Percentiles rank a stretch among this genome's conserved stretches.
Conservation (phyloP, 2,797 vertebrate genomes). For the Lepilemur ruficaudatus region DNA sequence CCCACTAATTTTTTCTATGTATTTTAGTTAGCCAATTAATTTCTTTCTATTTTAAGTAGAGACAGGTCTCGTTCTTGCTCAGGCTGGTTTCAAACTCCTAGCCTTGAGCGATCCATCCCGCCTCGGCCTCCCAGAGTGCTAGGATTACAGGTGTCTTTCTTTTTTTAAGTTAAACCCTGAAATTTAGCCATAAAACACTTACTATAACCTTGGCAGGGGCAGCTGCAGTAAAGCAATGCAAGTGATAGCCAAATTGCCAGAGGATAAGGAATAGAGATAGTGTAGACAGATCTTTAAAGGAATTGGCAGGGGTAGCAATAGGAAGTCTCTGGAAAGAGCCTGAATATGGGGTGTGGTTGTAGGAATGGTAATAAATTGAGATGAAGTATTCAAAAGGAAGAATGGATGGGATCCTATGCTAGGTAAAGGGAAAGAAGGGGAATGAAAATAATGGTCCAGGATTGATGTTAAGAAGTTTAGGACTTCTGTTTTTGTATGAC, state of each 20-base stretch:
- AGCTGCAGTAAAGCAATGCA: not conserved
- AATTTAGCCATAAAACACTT: not conserved
- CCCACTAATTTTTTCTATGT: too few species aligned
- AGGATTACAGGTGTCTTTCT: too few species aligned
- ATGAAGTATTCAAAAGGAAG: not conserved
- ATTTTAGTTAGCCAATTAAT: too few species aligned
- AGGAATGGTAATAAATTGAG: not conserved
- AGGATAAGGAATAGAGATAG: not conserved
- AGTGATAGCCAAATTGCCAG: not conserved
- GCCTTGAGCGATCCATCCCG: too few species aligned
- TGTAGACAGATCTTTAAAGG: not conserved
- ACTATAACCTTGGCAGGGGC: not conserved
- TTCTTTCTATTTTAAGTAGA: too few species aligned
- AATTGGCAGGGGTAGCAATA: not conserved
- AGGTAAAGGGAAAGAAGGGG: not conserved
- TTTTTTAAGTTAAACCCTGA: too few species aligned
- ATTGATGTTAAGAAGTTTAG: not conserved
- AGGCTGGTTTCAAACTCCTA: too few species aligned
- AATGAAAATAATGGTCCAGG: not conserved
- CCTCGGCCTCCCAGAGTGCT: too few species aligned
- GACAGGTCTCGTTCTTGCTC: too few species aligned
- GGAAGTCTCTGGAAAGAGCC: not conserved
- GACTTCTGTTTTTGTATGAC: not conserved
- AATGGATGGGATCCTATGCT: not conserved
- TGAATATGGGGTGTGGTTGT: not conserved